Evolutionary conservation across 2,797 vertebrate species (phyloP).

Genomic region (Euthynnus affinis): DNA sequence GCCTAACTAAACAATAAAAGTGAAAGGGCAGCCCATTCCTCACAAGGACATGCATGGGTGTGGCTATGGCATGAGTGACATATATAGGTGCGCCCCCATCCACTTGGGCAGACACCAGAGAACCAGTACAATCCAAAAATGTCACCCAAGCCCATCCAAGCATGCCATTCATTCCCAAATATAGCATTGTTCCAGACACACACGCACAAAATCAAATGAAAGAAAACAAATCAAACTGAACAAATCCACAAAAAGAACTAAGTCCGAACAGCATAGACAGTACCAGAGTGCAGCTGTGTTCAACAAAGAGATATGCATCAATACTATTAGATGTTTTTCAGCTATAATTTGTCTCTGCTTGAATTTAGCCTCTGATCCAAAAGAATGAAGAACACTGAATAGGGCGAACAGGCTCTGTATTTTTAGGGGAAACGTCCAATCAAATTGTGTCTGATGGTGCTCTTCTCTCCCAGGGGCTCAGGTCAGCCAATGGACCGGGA

Average conservation of each 20-base stretch:
- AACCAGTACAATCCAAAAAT: slow-evolving; percentile 81
- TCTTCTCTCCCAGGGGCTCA: slow-evolving; percentile 75
- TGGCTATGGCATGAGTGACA: slow-evolving; percentile 81
- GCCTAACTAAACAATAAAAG: slow-evolving; percentile 78
- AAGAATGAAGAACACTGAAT: slow-evolving; percentile 40
- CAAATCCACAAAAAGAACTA: slow-evolving; percentile 78
- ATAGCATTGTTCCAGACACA: slow-evolving; percentile 79
- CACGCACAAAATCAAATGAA: slow-evolving; percentile 70
- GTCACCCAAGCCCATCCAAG: slow-evolving; percentile 84
- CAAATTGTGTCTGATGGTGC: slow-evolving; percentile 54
- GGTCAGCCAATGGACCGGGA: slow-evolving; percentile 79
- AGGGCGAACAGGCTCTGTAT: slow-evolving; percentile 34
- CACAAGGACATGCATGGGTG: slow-evolving; percentile 86
- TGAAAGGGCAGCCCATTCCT: slow-evolving; percentile 85
- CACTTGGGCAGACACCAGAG: slow-evolving; percentile 77
- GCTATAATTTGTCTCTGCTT: slow-evolving; percentile 62
- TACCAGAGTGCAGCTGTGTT: slow-evolving; percentile 79
- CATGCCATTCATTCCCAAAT: slow-evolving; percentile 83
- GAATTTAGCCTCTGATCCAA: slow-evolving; percentile 64
- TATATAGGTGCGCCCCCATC: slow-evolving; percentile 78
- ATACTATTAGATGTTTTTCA: slow-evolving; percentile 80
- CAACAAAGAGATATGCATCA: slow-evolving; percentile 74
- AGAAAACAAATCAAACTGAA: slow-evolving; percentile 73
- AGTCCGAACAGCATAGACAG: slow-evolving; percentile 77
- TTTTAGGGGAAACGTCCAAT: slow-evolving; percentile 51